Evolutionary conservation across 2,797 vertebrate genomes (phyloP).

Genomic region (Varecia variegata): DNA sequence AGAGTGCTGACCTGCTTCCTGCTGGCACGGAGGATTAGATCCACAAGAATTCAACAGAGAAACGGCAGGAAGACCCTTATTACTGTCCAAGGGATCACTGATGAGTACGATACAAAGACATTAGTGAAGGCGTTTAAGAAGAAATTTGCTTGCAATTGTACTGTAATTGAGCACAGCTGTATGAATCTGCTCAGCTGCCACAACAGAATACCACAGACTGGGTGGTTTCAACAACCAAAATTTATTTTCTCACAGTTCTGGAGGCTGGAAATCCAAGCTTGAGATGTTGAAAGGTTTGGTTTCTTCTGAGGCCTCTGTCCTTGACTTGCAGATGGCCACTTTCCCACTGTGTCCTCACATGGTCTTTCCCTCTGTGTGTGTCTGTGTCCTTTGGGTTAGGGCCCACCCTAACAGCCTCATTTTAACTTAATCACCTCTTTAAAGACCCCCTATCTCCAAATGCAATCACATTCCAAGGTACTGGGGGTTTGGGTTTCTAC

Average conservation of each 20-base stretch:
- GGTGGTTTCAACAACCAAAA: not conserved
- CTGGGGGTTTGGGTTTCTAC: not conserved
- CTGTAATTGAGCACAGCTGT: too few relatives aligned
- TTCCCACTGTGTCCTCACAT: not conserved
- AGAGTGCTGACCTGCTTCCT: slow-evolving; percentile 79
- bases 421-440: not conserved
- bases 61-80: slow-evolving; percentile 99
- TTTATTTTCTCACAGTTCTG: not conserved
- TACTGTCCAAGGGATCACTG: slow-evolving; percentile 96
- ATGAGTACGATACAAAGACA: slow-evolving; percentile 98
- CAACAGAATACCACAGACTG: not conserved
- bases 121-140: slow-evolving; percentile 98
- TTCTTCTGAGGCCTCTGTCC: not conserved
- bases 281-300: not conserved
- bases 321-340: not conserved
- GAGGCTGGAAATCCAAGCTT: not conserved
- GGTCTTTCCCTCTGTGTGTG: not conserved
- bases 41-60: slow-evolving; percentile 99
- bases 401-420: not conserved
- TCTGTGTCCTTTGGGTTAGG: not conserved
- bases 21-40: slow-evolving; percentile 98
- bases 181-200: not conserved
- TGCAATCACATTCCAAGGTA: not conserved
- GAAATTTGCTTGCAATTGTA: slow-evolving; percentile 51
- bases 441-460: not conserved